These are phyloP conservation scores for Lagenorhynchus albirostris DNA, from an alignment of 2,113 vertebrate species.

Conservation along the genomic window DNA sequence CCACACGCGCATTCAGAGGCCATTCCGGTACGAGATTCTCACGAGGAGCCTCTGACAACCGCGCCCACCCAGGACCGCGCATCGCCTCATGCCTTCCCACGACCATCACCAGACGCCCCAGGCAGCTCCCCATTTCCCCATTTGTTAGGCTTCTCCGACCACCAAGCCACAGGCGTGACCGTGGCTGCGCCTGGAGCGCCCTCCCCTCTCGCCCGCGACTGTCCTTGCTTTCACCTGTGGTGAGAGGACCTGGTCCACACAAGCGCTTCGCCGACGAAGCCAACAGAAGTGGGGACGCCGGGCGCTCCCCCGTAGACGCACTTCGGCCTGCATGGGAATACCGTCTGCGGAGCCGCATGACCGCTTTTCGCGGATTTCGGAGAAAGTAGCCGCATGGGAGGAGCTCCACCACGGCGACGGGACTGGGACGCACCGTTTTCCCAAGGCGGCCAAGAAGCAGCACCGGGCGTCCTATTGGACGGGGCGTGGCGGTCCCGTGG, in stretches of 20 bases:
- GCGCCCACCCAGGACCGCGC: rapidly evolving
- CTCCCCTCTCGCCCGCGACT: rapidly evolving
- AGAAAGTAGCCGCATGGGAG: rapidly evolving
- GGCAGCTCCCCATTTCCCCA: too few species aligned
- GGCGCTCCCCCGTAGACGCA: rapidly evolving
- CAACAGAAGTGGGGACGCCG: too few species aligned
- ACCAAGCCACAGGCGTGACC: rapidly evolving
- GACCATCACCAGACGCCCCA: too few species aligned
- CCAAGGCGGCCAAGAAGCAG: too few species aligned
- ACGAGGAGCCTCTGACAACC: too few species aligned
- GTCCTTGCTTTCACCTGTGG: rapidly evolving
- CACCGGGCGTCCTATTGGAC: too few species aligned
- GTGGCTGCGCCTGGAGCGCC: rapidly evolving
- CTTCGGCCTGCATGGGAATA: rapidly evolving
- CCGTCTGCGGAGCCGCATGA: rapidly evolving
- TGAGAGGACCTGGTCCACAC: too few species aligned
- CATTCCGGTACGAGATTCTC: rapidly evolving
- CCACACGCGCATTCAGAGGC: rapidly evolving
- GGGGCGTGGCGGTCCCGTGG: rapidly evolving
- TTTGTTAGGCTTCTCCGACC: too few species aligned
- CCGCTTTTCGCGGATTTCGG: rapidly evolving
- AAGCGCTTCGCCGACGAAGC: rapidly evolving
- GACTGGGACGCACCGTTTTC: rapidly evolving
- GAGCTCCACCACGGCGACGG: too few species aligned
- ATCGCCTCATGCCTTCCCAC: rapidly evolving